Evolutionary conservation across 2,888 invertebrate species (phyloP).

Genomic region (Chymomyza amoena): DNA sequence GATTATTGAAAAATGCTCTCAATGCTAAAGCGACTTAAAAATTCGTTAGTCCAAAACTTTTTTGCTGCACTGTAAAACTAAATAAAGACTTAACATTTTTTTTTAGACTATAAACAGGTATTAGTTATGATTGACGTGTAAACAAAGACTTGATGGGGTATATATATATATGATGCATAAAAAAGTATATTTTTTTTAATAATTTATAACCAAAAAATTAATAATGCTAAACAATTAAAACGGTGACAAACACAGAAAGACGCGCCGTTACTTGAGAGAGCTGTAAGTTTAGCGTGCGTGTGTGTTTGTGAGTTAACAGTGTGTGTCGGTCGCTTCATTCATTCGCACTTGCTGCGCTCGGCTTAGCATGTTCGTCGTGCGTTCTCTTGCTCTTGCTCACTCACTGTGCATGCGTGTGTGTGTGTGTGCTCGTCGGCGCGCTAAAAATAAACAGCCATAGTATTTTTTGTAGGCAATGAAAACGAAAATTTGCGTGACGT

Average conservation of each 20-base stretch:
- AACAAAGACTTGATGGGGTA: not conserved
- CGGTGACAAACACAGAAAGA: not conserved
- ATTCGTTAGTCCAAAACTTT: no score
- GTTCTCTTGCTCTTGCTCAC: not conserved
- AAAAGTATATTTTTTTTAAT: not conserved
- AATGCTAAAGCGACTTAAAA: no score
- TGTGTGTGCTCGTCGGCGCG: constrained; percentile 24
- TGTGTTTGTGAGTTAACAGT: not conserved
- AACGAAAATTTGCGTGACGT: constrained; percentile 78
- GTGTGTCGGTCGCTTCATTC: not conserved
- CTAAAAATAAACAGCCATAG: constrained; percentile 29
- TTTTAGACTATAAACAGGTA: no score
- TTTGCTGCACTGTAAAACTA: no score
- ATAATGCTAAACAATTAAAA: not conserved
- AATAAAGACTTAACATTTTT: no score
- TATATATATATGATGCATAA: not conserved
- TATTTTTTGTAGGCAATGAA: constrained; percentile 66
- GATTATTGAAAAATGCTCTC: no score
- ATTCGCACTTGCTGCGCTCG: not conserved
- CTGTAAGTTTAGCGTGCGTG: not conserved
- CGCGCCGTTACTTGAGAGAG: not conserved
- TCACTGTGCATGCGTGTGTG: constrained; percentile 6
- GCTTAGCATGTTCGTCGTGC: not conserved
- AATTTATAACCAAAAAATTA: not conserved
- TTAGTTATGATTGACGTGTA: not conserved